Evolutionary conservation across 2,797 vertebrate species (phyloP), one percentile per base, ranked within the genome.

Genomic region (Hydrophis major): DNA sequence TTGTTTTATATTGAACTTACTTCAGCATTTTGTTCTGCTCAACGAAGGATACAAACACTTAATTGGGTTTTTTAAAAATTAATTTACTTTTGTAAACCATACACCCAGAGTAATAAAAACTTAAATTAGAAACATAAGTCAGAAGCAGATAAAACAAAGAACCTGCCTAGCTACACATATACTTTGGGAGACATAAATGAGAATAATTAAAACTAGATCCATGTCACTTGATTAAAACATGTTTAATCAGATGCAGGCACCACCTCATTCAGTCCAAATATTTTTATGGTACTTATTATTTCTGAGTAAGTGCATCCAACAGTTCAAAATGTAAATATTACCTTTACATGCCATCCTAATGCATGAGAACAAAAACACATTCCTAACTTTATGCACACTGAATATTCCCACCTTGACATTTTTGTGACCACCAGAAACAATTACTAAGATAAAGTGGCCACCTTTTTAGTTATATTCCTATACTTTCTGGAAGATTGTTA

Each of bases 21-120:
- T 89, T 90, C 53, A 90, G 57, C 47, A 47, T 87, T 94, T 90
- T 86, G 63, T 69, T 16, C 28, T 50, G 28, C 63, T n/a, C 69
- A 53, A 16, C 55, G 32, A 53, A 74, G 4, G 4, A 74, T 63
- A 74, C 14, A 86, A 57, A 90, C 57, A 37, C n/a, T 32, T 74
- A 74, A 18, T 37, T n/a, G n/a, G 50, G 10, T 3, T 74, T 32
- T 74, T 74, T 32, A 3, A 8, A 37, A 8, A 74, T 7, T 74
- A 74, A 74, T 74, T 74, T 74, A 74, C 5, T 18, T 74, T 74
- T 37, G n/a, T 74, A 74, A 74, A 16, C 2, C 6, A 37, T 37
- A 74, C 6, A 37, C 16, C 66, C 66, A 74, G 14, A 74, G 14
- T 74, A 74, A 74, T 32, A 74, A 74, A 74, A 74, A 37, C n/a